Percentiles rank a stretch among this genome's conserved stretches.
These are phyloP conservation scores for Phlogophora meticulosa DNA, from an alignment of 2,888 invertebrate genomes.

Conservation along the genomic window DNA sequence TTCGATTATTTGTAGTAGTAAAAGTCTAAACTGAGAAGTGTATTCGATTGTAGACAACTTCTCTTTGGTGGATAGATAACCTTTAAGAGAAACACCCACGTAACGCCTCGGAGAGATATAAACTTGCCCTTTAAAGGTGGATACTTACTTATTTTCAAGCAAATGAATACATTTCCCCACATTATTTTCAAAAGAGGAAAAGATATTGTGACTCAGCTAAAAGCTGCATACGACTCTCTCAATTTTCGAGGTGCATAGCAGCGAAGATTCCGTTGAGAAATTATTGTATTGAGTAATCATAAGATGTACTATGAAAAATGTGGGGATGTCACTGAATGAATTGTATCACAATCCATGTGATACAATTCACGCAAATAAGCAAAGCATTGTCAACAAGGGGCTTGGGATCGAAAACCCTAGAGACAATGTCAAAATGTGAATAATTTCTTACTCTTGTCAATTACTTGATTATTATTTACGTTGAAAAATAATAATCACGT, in stretches of 20 bases:
- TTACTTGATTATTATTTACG: too few species aligned
- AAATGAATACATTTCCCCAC: constrained; percentile 30
- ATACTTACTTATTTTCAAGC: constrained; percentile 38
- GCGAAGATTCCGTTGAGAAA: constrained; percentile 14
- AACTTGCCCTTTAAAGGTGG: constrained; percentile 68
- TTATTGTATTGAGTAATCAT: constrained; percentile 22
- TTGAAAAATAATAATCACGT: neutral
- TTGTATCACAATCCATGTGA: constrained; percentile 22
- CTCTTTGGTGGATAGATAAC: constrained; percentile 22
- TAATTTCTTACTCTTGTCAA: neutral
- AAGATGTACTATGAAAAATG: constrained; percentile 24
- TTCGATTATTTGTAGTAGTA: too few species aligned
- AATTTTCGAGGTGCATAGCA: constrained; percentile 10
- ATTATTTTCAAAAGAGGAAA: constrained; percentile 20
- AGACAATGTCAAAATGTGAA: neutral
- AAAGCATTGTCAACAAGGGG: constrained; percentile 22
- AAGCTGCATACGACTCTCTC: constrained; percentile 24
- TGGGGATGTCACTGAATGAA: neutral
- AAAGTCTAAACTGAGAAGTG: neutral
- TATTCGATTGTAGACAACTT: neutral
- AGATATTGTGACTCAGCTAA: constrained; percentile 16
- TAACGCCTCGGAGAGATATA: constrained; percentile 45
- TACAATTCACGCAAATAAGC: too few species aligned
- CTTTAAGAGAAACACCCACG: constrained; percentile 50
- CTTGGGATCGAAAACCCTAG: constrained; percentile 4